Conservation (phyloP, 2,797 vertebrate species). For the Cynodonichthys magdalenae region DNA sequence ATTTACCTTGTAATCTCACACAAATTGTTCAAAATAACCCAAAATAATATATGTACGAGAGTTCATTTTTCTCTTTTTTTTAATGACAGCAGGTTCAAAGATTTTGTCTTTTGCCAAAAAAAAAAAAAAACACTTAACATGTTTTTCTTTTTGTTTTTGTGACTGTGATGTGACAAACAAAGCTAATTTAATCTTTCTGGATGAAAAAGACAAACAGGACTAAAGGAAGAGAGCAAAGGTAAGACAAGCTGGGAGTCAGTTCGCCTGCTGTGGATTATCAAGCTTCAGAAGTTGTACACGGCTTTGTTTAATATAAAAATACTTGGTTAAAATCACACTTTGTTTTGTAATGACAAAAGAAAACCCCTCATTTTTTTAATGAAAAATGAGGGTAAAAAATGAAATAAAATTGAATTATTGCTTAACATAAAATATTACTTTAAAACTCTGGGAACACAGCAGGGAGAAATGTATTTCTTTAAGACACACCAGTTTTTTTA, state of each 20-base stretch:
- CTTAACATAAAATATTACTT: too few species aligned
- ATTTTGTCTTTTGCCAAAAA: conserved; percentile 9
- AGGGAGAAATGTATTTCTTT: background rate
- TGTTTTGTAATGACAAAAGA: background rate
- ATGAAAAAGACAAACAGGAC: conserved; percentile 39
- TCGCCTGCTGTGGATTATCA: conserved; percentile 13
- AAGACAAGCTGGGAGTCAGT: conserved; percentile 22
- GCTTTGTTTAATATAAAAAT: conserved; percentile 40
- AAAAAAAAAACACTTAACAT: background rate
- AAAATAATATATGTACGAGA: conserved; percentile 5
- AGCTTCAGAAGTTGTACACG: conserved; percentile 8
- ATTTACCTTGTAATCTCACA: background rate
- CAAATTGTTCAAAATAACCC: background rate
- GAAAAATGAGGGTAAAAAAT: too few species aligned
- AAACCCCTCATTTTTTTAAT: background rate
- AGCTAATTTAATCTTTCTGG: conserved; percentile 49
- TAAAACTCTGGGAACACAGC: too few species aligned
- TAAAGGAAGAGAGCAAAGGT: conserved; percentile 11
- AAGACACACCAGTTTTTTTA: too few species aligned
- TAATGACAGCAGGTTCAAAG: conserved; percentile 21
- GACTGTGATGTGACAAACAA: background rate
- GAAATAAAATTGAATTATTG: too few species aligned
- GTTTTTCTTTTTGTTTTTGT: conserved; percentile 16
- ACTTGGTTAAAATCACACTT: background rate
- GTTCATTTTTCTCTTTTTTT: conserved; percentile 9